Percentiles rank a stretch among this genome's conserved stretches.
These are phyloP conservation scores for Arenicola marina DNA, from an alignment of 2,888 invertebrate genomes.

Conservation along the genomic window DNA sequence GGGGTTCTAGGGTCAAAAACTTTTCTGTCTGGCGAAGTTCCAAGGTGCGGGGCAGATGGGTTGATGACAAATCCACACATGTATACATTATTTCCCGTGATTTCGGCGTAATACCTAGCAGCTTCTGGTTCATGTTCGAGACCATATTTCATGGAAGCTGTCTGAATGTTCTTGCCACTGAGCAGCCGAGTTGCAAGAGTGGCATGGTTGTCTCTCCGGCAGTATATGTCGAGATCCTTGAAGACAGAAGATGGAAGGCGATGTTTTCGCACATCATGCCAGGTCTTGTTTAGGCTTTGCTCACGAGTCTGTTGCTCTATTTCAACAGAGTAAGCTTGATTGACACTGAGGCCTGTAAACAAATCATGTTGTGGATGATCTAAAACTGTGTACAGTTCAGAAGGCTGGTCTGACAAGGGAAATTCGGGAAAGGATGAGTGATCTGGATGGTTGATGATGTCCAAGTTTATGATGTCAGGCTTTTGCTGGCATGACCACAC, in stretches of 20 bases:
- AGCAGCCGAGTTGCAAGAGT: background rate
- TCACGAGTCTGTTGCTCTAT: background rate
- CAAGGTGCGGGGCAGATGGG: background rate
- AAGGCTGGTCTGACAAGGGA: background rate
- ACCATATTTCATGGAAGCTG: conserved; percentile 1
- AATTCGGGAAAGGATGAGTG: background rate
- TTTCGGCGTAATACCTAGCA: background rate
- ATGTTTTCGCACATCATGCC: conserved; percentile 2
- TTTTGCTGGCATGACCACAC: background rate
- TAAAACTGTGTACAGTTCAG: background rate
- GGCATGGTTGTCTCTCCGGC: background rate
- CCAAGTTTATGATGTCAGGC: background rate
- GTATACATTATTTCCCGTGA: background rate
- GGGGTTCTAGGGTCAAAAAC: background rate
- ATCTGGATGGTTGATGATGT: background rate
- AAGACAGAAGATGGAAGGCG: background rate
- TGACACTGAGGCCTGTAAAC: background rate
- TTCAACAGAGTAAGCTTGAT: background rate
- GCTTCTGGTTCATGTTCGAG: background rate
- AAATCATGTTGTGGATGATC: background rate
- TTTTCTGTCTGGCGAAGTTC: conserved; percentile 1
- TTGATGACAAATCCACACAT: conserved; percentile 4
- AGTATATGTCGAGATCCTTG: background rate
- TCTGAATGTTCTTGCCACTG: background rate
- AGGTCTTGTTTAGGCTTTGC: background rate